These are phyloP conservation scores for Pangasianodon gigas DNA, from an alignment of 2,113 vertebrate genomes.

Conservation along the genomic window DNA sequence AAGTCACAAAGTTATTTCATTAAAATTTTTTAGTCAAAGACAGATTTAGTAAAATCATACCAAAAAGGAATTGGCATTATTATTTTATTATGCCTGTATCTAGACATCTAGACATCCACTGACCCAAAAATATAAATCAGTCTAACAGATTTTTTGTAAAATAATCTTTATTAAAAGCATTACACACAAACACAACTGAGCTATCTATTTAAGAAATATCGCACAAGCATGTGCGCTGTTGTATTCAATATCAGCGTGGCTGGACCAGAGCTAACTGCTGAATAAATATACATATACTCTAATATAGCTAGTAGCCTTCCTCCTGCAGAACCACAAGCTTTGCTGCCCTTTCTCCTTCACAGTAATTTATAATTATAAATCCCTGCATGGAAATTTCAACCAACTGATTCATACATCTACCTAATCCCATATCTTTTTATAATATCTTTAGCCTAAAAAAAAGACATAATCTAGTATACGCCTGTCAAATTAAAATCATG, in stretches of 20 bases:
- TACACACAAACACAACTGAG: neutral
- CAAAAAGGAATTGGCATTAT: neutral
- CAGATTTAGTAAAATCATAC: neutral
- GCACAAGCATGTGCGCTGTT: neutral
- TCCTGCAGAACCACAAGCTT: neutral
- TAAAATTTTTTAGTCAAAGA: neutral
- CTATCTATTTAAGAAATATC: neutral
- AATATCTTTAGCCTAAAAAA: neutral
- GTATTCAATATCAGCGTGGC: neutral
- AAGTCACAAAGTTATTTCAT: neutral
- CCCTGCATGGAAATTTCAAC: neutral
- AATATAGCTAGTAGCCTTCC: neutral
- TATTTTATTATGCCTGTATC: neutral
- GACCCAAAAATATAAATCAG: neutral
- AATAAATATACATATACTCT: neutral
- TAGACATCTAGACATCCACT: neutral
- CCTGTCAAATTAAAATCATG: neutral
- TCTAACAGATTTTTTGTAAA: neutral
- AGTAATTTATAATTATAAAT: neutral
- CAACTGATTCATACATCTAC: neutral
- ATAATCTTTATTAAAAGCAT: neutral
- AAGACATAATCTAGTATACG: neutral
- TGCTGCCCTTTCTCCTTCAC: neutral
- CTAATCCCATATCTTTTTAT: neutral
- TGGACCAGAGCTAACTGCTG: neutral